Evolutionary conservation across 2,888 invertebrate genomes (phyloP).

Genomic region (Doris montereyensis): DNA sequence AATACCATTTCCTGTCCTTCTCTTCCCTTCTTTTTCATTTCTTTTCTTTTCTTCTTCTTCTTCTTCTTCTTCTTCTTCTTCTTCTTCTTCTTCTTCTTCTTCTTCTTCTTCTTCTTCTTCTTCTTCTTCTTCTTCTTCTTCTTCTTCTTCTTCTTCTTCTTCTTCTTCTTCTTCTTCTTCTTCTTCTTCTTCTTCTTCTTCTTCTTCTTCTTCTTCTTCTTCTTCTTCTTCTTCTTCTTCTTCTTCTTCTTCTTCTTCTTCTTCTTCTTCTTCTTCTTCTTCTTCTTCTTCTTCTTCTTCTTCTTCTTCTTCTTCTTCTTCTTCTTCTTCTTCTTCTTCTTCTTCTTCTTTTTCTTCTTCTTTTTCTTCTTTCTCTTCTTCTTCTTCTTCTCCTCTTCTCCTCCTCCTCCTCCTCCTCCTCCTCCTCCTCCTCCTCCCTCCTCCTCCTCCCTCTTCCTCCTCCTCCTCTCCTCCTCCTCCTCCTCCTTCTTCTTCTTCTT

Average conservation of each 20-base stretch:
- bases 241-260: too few species aligned
- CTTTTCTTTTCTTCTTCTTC: not conserved
- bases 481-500: not conserved
- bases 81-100: not conserved
- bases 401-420: constrained; percentile 2
- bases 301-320: too few species aligned
- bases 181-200: constrained; percentile 3
- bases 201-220: not conserved
- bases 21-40: not conserved
- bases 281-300: too few species aligned
- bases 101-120: not conserved
- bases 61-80: not conserved
- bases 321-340: not conserved
- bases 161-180: not conserved
- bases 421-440: not conserved
- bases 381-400: not conserved
- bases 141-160: not conserved
- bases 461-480: constrained; percentile 2
- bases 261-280: too few species aligned
- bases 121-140: not conserved
- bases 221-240: too few species aligned
- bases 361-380: not conserved
- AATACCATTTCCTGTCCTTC: too few species aligned
- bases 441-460: constrained; percentile 1
- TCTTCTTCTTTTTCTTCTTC: not conserved